phyloP scores from a whole-genome alignment of 1,140 invertebrate genomes.

The Drosophila funebris region DNA sequence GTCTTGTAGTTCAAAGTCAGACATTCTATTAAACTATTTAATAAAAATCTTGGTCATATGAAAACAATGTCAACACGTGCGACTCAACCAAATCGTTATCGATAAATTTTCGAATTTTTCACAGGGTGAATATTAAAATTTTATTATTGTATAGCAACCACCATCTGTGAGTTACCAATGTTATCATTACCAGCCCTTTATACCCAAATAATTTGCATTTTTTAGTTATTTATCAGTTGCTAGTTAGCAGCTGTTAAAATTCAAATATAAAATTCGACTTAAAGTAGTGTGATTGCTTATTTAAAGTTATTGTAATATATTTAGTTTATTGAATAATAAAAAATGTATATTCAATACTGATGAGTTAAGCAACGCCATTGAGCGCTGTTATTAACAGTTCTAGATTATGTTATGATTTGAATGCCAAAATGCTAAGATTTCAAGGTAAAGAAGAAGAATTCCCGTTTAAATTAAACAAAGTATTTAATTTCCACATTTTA shows the following conservation, averaged over 20 bases:
- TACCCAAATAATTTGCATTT: neutral
- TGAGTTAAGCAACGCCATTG: neutral
- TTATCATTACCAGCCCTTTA: too few species aligned
- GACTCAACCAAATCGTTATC: neutral
- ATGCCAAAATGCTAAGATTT: conserved; percentile 4
- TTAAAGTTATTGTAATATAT: too few species aligned
- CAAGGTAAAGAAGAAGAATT: conserved; percentile 20
- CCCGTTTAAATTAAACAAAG: neutral
- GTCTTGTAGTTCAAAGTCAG: conserved; percentile 71
- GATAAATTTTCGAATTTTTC: too few species aligned
- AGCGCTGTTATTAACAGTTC: conserved; percentile 21
- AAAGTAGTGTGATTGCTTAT: too few species aligned
- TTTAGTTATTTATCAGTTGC: neutral
- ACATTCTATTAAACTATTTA: conserved; percentile 54
- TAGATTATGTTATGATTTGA: conserved; percentile 21
- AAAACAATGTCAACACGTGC: conserved; percentile 75
- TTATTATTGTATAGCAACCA: neutral
- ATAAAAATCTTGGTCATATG: conserved; percentile 26
- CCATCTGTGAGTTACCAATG: neutral
- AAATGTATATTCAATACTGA: too few species aligned
- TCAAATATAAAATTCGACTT: too few species aligned
- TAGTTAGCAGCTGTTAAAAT: too few species aligned
- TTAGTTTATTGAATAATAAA: too few species aligned
- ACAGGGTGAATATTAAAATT: neutral
- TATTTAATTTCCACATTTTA: neutral